Percentiles rank a stretch among this genome's conserved stretches.
Evolutionary conservation across 1,140 invertebrate genomes (phyloP).

Genomic region (Cyrtorhinus lividipennis): DNA sequence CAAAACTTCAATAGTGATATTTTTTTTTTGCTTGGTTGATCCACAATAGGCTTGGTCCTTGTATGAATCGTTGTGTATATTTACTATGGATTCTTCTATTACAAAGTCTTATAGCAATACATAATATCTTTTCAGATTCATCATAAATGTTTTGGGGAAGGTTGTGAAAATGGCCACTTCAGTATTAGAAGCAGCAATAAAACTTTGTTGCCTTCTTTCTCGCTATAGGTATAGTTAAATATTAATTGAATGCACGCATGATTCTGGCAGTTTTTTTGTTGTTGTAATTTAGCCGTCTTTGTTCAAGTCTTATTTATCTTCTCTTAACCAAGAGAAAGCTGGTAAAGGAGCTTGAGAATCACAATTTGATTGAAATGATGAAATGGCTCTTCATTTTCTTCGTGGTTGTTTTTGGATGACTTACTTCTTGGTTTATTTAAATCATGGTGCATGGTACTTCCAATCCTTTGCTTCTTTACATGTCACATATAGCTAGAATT

Average conservation of each 20-base stretch:
- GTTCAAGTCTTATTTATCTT: neutral
- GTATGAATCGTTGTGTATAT: too few species aligned
- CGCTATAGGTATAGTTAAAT: constrained; percentile 33
- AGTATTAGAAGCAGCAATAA: constrained; percentile 45
- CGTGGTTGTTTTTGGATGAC: neutral
- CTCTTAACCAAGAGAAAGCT: too few species aligned
- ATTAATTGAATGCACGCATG: neutral
- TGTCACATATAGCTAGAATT: too few species aligned
- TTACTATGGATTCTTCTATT: too few species aligned
- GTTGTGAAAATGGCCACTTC: constrained; percentile 44
- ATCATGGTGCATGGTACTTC: too few species aligned
- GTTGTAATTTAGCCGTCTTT: neutral
- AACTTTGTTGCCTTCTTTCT: constrained; percentile 46
- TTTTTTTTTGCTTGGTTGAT: too few species aligned
- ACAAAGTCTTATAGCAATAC: too few species aligned
- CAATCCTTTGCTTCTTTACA: too few species aligned
- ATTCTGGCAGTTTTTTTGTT: neutral
- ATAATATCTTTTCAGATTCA: constrained; percentile 20
- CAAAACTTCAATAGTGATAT: too few species aligned
- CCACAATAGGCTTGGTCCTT: too few species aligned
- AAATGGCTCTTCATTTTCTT: neutral
- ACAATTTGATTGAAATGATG: neutral
- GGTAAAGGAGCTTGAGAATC: too few species aligned
- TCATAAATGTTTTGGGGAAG: constrained; percentile 30
- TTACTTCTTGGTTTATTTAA: neutral